Evolutionary conservation across 2,888 invertebrate species (phyloP).

Genomic region (Platypus cylindrus): DNA sequence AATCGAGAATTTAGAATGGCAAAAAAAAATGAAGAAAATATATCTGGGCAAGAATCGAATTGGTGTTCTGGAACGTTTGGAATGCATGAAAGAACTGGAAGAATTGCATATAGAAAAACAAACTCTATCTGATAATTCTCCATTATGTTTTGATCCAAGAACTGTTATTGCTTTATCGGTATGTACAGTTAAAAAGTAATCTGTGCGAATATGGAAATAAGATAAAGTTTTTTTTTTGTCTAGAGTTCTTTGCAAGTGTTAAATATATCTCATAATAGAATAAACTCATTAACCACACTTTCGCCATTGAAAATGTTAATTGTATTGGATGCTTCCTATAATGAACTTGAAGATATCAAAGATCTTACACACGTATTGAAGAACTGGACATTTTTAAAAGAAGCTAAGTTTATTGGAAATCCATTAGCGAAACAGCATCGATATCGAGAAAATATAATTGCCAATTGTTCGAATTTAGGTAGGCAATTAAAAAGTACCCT

Average conservation of each 20-base stretch:
- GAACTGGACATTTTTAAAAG: slow-evolving; percentile 41
- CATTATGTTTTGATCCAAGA: slow-evolving; percentile 55
- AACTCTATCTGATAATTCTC: slow-evolving; percentile 40
- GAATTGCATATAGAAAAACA: slow-evolving; percentile 61
- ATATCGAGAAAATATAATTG: slow-evolving; percentile 55
- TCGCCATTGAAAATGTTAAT: slow-evolving; percentile 41
- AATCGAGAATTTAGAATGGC: slow-evolving; percentile 55
- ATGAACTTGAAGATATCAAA: slow-evolving; percentile 42
- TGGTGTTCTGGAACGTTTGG: slow-evolving; percentile 55
- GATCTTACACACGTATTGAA: slow-evolving; percentile 42
- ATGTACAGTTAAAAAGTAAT: slow-evolving; percentile 14
- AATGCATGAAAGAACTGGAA: slow-evolving; percentile 43
- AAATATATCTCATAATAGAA: slow-evolving; percentile 51
- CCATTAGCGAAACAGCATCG: slow-evolving; percentile 49
- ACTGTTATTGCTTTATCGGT: slow-evolving; percentile 47
- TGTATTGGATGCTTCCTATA: slow-evolving; percentile 45
- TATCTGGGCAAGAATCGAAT: slow-evolving; percentile 61
- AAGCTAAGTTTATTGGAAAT: slow-evolving; percentile 48
- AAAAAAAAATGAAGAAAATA: slow-evolving; percentile 60
- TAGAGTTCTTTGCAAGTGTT: slow-evolving; percentile 46
- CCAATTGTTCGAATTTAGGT: slow-evolving; percentile 48
- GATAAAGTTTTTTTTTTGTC: slow-evolving; percentile 18
- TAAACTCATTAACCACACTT: slow-evolving; percentile 42
- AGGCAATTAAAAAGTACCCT: slow-evolving; percentile 21
- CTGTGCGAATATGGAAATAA: neutral